Evolutionary conservation across 2,113 vertebrate species (phyloP).

Genomic region (Ondatra zibethicus): DNA sequence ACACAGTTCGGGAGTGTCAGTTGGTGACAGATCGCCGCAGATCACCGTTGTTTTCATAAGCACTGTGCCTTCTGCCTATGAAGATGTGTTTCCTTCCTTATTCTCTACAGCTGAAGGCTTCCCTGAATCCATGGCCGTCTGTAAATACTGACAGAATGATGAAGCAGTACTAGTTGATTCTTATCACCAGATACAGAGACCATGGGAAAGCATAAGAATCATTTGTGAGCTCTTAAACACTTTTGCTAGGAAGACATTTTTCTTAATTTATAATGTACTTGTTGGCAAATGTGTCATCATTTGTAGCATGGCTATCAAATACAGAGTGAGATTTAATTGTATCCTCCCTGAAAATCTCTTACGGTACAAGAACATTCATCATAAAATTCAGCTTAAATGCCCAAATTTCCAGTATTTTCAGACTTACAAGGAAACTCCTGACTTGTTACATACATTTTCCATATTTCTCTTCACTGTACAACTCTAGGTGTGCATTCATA

Average conservation of each 20-base stretch:
- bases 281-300: background rate
- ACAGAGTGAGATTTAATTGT: conserved; percentile 15
- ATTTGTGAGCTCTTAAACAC: background rate
- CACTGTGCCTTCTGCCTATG: background rate
- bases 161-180: background rate
- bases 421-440: background rate
- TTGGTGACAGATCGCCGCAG: conserved; percentile 13
- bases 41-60: conserved; percentile 26
- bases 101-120: background rate
- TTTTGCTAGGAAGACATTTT: conserved; percentile 22
- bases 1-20: background rate
- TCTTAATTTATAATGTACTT: background rate
- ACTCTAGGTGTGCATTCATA: background rate
- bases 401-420: conserved; percentile 42
- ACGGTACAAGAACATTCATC: conserved; percentile 18
- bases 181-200: background rate
- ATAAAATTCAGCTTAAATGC: background rate
- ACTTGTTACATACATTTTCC: background rate
- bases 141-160: background rate
- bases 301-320: conserved; percentile 13
- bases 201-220: background rate
- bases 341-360: background rate
- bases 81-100: conserved; percentile 17
- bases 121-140: background rate
- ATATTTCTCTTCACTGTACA: background rate